A percentile compares a stretch with the other conserved stretches of the same genome.
phyloP scores from a whole-genome alignment of 2,797 vertebrate genomes.

The Acanthopagrus latus region DNA sequence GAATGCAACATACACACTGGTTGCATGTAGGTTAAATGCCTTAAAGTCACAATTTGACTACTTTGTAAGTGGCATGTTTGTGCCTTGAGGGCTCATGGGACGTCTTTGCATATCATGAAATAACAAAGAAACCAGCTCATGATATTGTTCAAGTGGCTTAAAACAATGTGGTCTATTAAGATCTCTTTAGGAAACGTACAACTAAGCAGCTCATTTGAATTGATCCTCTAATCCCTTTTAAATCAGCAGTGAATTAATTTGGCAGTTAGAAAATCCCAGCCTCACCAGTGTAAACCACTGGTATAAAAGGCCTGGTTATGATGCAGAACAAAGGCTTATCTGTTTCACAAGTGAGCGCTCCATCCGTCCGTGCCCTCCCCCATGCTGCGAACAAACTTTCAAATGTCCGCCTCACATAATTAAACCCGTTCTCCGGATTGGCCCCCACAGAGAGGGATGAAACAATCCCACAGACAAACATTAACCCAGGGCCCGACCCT shows the following conservation, averaged over 20 bases:
- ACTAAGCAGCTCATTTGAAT: slow-evolving; percentile 43
- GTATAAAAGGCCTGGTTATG: slow-evolving; percentile 51
- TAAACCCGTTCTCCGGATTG: slow-evolving; percentile 58
- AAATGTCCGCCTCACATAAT: slow-evolving; percentile 68
- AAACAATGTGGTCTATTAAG: slow-evolving; percentile 36
- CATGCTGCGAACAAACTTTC: slow-evolving; percentile 66
- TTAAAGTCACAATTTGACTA: slow-evolving; percentile 9
- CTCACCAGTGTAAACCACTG: slow-evolving; percentile 49
- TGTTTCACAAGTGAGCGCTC: slow-evolving; percentile 66
- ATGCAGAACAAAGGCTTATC: slow-evolving; percentile 74
- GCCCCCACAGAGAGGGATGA: slow-evolving; percentile 64
- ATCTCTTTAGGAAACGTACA: slow-evolving; percentile 59
- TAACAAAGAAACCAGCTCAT: slow-evolving; percentile 37
- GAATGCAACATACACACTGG: background rate
- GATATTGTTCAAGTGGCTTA: slow-evolving; percentile 39
- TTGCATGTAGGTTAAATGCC: background rate
- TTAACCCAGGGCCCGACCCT: slow-evolving; percentile 77
- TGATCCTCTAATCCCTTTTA: slow-evolving; percentile 53
- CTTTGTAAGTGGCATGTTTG: slow-evolving; percentile 18
- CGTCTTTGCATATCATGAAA: slow-evolving; percentile 5
- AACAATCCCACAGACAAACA: slow-evolving; percentile 80
- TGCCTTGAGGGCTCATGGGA: background rate
- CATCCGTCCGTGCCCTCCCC: slow-evolving; percentile 51
- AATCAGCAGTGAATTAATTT: slow-evolving; percentile 53
- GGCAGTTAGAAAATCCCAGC: slow-evolving; percentile 52